Evolutionary conservation across 2,113 vertebrate species (phyloP).

Genomic region (Amazona vittata): DNA sequence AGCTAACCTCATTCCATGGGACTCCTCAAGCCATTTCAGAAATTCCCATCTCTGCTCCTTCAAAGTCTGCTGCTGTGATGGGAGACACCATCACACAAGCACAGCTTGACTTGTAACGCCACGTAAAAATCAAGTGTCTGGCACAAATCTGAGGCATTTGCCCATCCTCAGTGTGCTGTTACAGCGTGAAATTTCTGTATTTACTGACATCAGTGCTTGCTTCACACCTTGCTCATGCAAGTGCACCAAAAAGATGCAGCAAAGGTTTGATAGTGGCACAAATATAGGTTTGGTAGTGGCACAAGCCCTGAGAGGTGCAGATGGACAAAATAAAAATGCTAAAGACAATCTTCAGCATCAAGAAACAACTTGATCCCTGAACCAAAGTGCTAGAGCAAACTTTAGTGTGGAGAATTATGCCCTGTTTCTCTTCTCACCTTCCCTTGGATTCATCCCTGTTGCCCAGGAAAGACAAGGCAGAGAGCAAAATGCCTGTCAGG

Average conservation of each 20-base stretch:
- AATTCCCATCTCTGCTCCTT: not conserved
- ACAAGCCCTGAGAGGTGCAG: not conserved
- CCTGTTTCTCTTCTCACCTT: not conserved
- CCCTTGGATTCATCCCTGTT: not conserved
- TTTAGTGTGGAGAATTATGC: not conserved
- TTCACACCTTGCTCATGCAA: not conserved
- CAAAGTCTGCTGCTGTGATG: not conserved
- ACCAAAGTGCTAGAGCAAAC: not conserved
- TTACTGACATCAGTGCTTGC: not conserved
- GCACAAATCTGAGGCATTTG: not conserved
- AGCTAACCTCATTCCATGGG: not conserved
- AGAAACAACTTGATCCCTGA: not conserved
- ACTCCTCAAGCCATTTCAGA: not conserved
- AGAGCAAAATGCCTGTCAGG: not conserved
- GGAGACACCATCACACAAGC: not conserved
- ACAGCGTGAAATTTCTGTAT: not conserved
- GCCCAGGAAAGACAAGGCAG: not conserved
- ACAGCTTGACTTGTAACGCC: not conserved
- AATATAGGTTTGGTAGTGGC: not conserved
- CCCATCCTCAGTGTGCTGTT: not conserved
- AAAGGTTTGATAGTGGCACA: not conserved
- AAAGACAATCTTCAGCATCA: not conserved
- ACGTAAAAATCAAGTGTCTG: not conserved
- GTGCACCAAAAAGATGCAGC: not conserved
- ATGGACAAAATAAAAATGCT: not conserved